Conservation (phyloP, 2,113 vertebrate genomes). For the Serinus canaria region DNA sequence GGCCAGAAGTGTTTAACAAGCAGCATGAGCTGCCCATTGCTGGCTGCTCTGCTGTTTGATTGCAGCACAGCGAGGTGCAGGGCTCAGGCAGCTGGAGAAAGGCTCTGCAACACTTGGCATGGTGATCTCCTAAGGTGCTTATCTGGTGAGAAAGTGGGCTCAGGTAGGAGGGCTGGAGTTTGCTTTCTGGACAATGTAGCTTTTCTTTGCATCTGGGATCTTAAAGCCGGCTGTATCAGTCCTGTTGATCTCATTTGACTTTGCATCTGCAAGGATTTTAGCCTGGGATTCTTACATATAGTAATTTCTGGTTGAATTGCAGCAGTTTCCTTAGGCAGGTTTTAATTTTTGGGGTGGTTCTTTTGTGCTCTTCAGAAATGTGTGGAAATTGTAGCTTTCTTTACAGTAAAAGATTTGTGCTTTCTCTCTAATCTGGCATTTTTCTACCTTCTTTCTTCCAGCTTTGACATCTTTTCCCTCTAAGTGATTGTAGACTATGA, state of each 20-base stretch:
- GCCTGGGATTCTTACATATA: background rate
- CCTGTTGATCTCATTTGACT: background rate
- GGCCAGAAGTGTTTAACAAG: background rate
- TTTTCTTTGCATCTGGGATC: background rate
- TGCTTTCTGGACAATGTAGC: background rate
- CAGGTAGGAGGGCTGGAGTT: background rate
- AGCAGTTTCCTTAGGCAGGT: background rate
- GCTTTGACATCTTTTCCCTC: background rate
- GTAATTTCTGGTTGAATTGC: background rate
- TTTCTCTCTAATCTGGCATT: background rate
- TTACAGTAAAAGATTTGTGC: background rate
- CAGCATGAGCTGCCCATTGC: accelerated
- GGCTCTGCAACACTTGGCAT: background rate
- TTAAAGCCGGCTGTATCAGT: background rate
- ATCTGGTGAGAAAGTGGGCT: background rate
- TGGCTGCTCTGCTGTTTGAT: background rate
- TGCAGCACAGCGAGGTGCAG: accelerated
- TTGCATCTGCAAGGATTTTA: background rate
- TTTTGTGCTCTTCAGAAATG: background rate
- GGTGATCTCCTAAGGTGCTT: background rate
- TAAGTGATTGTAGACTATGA: background rate
- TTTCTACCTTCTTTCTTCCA: background rate
- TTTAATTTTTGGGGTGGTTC: background rate
- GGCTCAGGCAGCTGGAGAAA: background rate
- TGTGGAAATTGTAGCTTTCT: background rate